phyloP scores from a whole-genome alignment of 2,113 vertebrate species.

The Neopipo cinnamomea region DNA sequence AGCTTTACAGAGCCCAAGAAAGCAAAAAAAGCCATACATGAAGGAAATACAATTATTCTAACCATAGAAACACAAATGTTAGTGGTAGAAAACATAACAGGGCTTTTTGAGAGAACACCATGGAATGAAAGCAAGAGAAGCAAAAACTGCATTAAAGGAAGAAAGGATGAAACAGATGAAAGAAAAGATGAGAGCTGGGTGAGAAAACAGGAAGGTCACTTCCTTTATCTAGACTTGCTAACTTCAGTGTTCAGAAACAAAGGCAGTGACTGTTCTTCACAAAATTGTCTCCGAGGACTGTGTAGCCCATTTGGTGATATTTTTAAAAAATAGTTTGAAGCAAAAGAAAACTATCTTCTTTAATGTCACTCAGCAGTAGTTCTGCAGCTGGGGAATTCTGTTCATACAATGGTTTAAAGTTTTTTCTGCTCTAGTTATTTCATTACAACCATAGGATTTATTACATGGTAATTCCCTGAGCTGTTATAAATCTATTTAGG shows the following conservation, averaged over 20 bases:
- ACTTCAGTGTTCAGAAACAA: conserved; percentile 51
- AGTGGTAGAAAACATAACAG: conserved; percentile 15
- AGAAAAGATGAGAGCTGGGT: conserved; percentile 34
- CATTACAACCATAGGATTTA: conserved; percentile 64
- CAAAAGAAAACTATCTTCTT: conserved; percentile 9
- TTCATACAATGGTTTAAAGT: conserved; percentile 47
- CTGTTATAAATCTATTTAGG: conserved; percentile 48
- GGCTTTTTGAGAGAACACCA: background rate
- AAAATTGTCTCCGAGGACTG: conserved; percentile 43
- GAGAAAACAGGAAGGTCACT: conserved; percentile 57
- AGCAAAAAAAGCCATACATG: background rate
- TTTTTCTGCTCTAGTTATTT: conserved; percentile 66
- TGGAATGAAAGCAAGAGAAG: conserved; percentile 30
- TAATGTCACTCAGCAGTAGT: conserved; percentile 49
- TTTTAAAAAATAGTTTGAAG: conserved; percentile 27
- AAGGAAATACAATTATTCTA: conserved; percentile 30
- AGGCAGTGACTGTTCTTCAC: conserved; percentile 1
- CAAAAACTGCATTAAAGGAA: conserved; percentile 45
- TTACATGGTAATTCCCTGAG: conserved; percentile 61
- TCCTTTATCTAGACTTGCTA: conserved; percentile 16
- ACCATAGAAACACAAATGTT: background rate
- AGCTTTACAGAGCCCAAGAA: background rate
- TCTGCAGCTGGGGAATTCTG: conserved; percentile 41
- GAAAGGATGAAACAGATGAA: conserved; percentile 45
- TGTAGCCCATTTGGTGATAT: conserved; percentile 32